Evolutionary conservation across 2,797 vertebrate genomes (phyloP).

Genomic region (Cossypha niveicapilla): DNA sequence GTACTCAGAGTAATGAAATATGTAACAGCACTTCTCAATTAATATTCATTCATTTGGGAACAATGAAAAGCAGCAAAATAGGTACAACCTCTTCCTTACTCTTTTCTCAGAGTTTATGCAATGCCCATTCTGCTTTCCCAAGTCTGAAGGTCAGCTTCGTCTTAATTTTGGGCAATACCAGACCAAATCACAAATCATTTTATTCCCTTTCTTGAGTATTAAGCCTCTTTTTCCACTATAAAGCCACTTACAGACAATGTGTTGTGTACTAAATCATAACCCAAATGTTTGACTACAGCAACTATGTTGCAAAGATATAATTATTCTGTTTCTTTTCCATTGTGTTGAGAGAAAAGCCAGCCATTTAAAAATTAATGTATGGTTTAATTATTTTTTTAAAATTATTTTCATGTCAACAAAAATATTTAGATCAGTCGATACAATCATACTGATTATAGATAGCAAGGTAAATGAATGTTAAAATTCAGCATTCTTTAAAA

Average conservation of each 20-base stretch:
- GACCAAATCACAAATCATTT: neutral
- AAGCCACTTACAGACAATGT: neutral
- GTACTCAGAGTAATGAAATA: slow-evolving; percentile 63
- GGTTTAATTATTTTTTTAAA: neutral
- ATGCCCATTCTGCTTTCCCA: neutral
- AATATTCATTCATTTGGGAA: slow-evolving; percentile 71
- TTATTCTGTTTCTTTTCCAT: slow-evolving; percentile 22
- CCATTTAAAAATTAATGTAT: neutral
- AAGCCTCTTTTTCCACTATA: neutral
- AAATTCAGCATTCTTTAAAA: neutral
- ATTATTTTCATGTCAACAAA: neutral
- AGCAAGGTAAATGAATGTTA: neutral
- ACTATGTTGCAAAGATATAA: neutral
- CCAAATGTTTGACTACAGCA: neutral
- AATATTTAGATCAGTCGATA: neutral
- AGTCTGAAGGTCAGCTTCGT: neutral
- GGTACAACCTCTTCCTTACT: slow-evolving; percentile 51
- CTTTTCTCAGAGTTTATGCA: neutral
- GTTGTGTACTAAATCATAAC: slow-evolving; percentile 23
- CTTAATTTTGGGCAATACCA: neutral
- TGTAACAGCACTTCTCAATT: slow-evolving; percentile 70
- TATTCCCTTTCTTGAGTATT: neutral
- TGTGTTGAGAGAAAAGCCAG: neutral
- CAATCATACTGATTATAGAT: neutral
- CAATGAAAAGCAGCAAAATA: slow-evolving; percentile 62